phyloP scores from a whole-genome alignment of 2,888 invertebrate species.

The Philhelius pedissequus region DNA sequence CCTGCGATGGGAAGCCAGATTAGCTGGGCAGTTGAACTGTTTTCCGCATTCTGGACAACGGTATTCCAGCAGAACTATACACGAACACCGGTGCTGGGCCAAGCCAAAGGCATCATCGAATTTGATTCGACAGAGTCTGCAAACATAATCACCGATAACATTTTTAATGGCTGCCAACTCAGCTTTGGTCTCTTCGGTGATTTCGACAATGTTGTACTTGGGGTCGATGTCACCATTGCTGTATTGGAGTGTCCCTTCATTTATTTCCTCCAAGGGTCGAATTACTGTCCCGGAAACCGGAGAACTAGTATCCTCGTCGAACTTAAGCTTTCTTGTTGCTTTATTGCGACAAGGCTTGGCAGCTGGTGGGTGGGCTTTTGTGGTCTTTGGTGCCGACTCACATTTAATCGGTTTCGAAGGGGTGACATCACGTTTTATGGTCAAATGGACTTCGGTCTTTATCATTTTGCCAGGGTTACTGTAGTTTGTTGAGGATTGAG shows the following conservation, averaged over 20 bases:
- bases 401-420: slow-evolving; percentile 75
- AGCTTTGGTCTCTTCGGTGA: slow-evolving; percentile 96
- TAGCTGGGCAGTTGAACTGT: slow-evolving; percentile 98
- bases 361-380: slow-evolving; percentile 71
- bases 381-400: slow-evolving; percentile 74
- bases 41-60: slow-evolving; percentile 99
- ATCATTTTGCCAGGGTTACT: slow-evolving; percentile 72
- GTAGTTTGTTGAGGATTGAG: slow-evolving; percentile 16
- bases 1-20: slow-evolving; percentile 95
- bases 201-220: slow-evolving; percentile 96
- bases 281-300: slow-evolving; percentile 98
- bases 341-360: slow-evolving; percentile 79
- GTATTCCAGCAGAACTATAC: slow-evolving; percentile 98
- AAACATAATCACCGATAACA: slow-evolving; percentile 96
- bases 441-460: slow-evolving; percentile 69
- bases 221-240: slow-evolving; percentile 94
- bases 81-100: slow-evolving; percentile 97
- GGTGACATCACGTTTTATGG: slow-evolving; percentile 71
- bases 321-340: slow-evolving; percentile 88
- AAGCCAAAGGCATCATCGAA: slow-evolving; percentile 97
- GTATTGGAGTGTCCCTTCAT: slow-evolving; percentile 87
- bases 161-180: slow-evolving; percentile 97
- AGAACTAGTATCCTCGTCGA: slow-evolving; percentile 94
- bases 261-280: slow-evolving; percentile 87
- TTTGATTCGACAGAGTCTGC: slow-evolving; percentile 93